phyloP scores from a whole-genome alignment of 2,797 vertebrate genomes.

The Balearica regulorum region DNA sequence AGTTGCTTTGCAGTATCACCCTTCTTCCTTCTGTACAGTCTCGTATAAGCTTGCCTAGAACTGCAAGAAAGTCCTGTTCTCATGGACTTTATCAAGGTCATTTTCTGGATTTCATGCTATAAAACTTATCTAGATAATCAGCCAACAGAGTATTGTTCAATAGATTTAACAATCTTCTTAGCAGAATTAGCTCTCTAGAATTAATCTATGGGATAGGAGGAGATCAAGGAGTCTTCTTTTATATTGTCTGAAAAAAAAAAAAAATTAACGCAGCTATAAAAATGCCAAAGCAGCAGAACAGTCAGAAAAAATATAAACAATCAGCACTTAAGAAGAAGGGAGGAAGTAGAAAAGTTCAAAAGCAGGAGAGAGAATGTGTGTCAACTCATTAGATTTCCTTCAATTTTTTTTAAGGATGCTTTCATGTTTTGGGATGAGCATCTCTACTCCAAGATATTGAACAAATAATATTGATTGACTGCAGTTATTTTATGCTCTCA shows the following conservation, averaged over 20 bases:
- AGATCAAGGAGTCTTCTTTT: not conserved
- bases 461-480: constrained; percentile 37
- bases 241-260: not conserved
- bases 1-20: not conserved
- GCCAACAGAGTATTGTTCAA: not conserved
- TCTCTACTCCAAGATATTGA: constrained; percentile 16
- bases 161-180: not conserved
- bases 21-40: not conserved
- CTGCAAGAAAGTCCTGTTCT: not conserved
- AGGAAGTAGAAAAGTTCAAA: not conserved
- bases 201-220: not conserved
- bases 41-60: not conserved
- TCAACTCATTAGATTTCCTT: constrained; percentile 5
- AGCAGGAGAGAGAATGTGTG: not conserved
- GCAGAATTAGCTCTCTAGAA: not conserved
- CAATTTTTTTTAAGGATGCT: not conserved
- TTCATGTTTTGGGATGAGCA: constrained; percentile 30
- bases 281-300: not conserved
- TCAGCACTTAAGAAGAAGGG: not conserved
- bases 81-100: not conserved
- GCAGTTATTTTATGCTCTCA: not conserved
- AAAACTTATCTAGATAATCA: not conserved
- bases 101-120: not conserved
- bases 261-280: not conserved
- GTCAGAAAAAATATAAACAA: not conserved